Conservation (phyloP, 1,140 invertebrate species). For the Penaeus japonicus region DNA sequence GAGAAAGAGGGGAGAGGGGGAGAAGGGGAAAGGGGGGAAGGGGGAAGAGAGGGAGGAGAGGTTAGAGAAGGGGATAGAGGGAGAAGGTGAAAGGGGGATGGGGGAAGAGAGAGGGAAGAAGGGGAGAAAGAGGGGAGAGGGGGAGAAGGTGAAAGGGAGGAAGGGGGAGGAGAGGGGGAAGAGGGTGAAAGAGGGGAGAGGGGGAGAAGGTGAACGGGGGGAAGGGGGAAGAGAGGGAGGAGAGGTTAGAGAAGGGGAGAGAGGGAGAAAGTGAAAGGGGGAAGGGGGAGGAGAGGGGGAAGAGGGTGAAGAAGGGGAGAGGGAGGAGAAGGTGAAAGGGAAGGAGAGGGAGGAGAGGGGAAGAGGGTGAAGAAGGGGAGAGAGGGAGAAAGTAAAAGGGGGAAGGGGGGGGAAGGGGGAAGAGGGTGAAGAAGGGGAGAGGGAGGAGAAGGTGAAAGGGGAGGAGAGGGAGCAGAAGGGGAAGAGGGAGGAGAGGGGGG, state of each 20-base stretch:
- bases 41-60: neutral
- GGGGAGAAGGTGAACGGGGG: neutral
- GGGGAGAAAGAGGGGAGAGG: neutral
- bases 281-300: neutral
- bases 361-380: neutral
- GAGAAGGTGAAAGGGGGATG: no score
- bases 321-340: neutral
- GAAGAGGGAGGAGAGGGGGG: neutral
- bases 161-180: no score
- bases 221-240: neutral
- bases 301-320: neutral
- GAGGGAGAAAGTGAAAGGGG: neutral
- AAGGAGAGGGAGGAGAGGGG: no score
- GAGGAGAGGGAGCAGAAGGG: no score
- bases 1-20: no score
- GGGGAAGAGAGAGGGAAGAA: neutral
- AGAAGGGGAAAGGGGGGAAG: neutral
- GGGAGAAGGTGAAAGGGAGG: no score
- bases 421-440: neutral
- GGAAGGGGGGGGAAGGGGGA: neutral
- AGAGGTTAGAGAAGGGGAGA: neutral
- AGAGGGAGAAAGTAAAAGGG: neutral
- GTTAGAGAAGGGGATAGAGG: no score
- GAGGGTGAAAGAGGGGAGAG: neutral
- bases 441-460: no score